Evolutionary conservation across 2,797 vertebrate species (phyloP), one percentile per base, ranked within the genome.

Genomic region (Glyptemys insculpta): DNA sequence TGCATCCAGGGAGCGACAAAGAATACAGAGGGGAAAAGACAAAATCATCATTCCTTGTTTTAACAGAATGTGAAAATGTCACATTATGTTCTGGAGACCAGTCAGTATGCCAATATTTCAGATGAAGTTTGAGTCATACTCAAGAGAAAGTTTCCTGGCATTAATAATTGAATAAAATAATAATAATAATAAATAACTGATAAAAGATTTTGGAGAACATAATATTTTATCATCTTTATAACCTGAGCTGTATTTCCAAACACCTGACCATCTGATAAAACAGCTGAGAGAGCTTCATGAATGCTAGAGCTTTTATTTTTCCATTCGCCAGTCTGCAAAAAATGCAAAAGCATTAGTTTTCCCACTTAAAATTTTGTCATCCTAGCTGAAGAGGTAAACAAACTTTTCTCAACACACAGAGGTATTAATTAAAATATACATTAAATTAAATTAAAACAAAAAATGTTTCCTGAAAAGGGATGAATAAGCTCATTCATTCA

Each of bases 31-130:
- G 9, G 52, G 62, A 92, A 79, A 89, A 62, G 82, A 97, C 68
- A 94, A 92, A 91, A 94, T 62, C 44, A 72, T 34, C 19, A 83
- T 88, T 86, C 94, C 50, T 74, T 84, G 89, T 31, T 90, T 88
- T 92, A 59, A 93, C 94, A 49, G 81, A 62, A 6, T 80, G 79
- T 57, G 19, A 52, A 72, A 89, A 86, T 15, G 15, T 65, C 93
- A 56, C 16, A 72, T 85, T 83, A 91, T 94, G 86, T 18, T 0
- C 23, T 81, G 83, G 86, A 94, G 53, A 91, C 79, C 85, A 93
- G 52, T 72, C 89, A 93, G 41, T 5, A 0, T 16, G 91, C 79
- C 82, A 85, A 3, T 79, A 59, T 83, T 94, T 74, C 50, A 50
- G 19, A 86, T 78, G 6, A 92, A 89, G 72, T 91, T 88, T 74